Evolutionary conservation across 2,888 invertebrate genomes (phyloP).

Genomic region (Tetragonisca angustula): DNA sequence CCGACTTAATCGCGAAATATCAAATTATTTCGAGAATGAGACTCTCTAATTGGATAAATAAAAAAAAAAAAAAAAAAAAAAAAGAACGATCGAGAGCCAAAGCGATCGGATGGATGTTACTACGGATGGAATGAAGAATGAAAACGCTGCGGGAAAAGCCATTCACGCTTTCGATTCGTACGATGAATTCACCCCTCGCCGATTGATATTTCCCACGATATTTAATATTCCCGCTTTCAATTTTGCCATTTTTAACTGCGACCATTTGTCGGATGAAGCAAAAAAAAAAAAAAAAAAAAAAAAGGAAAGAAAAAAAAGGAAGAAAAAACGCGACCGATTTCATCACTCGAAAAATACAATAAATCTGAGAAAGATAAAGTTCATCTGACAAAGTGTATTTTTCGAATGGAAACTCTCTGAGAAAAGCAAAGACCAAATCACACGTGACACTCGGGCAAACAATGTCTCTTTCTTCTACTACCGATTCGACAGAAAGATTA

Average conservation of each 20-base stretch:
- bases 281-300: neutral
- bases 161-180: neutral
- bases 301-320: neutral
- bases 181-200: neutral
- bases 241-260: constrained; percentile 1
- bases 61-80: neutral
- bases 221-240: constrained; percentile 28
- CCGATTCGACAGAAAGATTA: constrained; percentile 30
- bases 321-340: neutral
- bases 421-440: constrained; percentile 4
- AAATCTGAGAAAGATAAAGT: neutral
- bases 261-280: constrained; percentile 15
- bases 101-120: neutral
- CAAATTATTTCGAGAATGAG: constrained; percentile 41
- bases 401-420: neutral
- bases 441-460: constrained; percentile 20
- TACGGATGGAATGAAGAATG: neutral
- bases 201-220: constrained; percentile 27
- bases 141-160: constrained; percentile 3
- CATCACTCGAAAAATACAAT: neutral
- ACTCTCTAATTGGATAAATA: constrained; percentile 4
- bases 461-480: neutral
- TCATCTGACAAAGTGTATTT: neutral
- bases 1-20: constrained; percentile 23
- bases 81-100: neutral